Evolutionary conservation across 2,797 vertebrate species (phyloP).

Genomic region (Scolopax rusticola): DNA sequence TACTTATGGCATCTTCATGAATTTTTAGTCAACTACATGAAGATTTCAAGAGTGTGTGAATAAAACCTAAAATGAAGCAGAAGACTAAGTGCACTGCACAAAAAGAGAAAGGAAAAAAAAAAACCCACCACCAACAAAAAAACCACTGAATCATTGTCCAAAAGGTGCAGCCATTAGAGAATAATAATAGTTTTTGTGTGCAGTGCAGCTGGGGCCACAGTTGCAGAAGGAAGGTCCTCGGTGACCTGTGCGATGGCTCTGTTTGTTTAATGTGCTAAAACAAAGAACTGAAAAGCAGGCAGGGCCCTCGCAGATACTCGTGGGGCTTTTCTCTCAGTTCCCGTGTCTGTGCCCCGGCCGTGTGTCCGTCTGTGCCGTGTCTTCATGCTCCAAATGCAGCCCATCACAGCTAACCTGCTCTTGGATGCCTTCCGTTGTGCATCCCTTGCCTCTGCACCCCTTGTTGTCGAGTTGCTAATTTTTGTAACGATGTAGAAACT

Average conservation of each 20-base stretch:
- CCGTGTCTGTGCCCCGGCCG: not conserved
- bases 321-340: not conserved
- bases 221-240: slow-evolving; percentile 16
- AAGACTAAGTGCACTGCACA: slow-evolving; percentile 20
- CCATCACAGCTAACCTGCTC: slow-evolving; percentile 14
- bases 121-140: too few species aligned
- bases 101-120: not conserved
- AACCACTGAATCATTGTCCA: slow-evolving; percentile 25
- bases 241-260: slow-evolving; percentile 2
- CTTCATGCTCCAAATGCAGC: slow-evolving; percentile 63
- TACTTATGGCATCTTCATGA: slow-evolving; percentile 17
- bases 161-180: slow-evolving; percentile 62
- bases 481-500: slow-evolving; percentile 41
- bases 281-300: slow-evolving; percentile 32
- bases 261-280: slow-evolving; percentile 58
- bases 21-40: slow-evolving; percentile 51
- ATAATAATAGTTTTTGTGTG: slow-evolving; percentile 58
- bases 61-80: slow-evolving; percentile 14
- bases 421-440: not conserved
- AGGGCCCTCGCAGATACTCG: not conserved
- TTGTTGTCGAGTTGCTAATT: not conserved
- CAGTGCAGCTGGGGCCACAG: slow-evolving; percentile 31
- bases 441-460: not conserved
- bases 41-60: slow-evolving; percentile 46
- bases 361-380: not conserved